Base-by-base conservation (phyloP, 1,140 invertebrate genomes). In the Leptopilina boulardi region DNA sequence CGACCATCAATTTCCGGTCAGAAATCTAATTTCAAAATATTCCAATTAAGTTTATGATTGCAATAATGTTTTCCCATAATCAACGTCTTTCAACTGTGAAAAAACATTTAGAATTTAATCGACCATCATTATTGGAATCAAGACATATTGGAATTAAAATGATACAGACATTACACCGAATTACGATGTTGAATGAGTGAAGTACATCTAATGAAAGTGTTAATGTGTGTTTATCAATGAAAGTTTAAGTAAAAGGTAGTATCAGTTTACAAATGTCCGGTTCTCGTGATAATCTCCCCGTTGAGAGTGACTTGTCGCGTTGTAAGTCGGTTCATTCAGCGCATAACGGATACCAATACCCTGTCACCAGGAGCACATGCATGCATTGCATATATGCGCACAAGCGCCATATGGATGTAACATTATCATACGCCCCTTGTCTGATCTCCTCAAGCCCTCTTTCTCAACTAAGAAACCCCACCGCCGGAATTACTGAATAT, bases 401-500 rank as follows among this genome's bases (percentile, higher is more conserved):
- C 51, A 54, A n/a, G 56, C 70, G 44, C 15, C 72, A 23, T 56
- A 51, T 21, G 26, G 70, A 54, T 26, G 23, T 74, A 44, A 56
- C 51, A 80, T 77, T 75, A 76, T 76, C 76, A 76, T 77, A 78
- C 79, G 79, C 79, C 79, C 77, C 77, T 81, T 70, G 54, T 72
- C 75, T 76, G 77, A 77, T 73, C 74, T 59, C 73, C 70, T n/a
- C n/a, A n/a, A n/a, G 73, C 73, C 77, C 73, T n/a, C n/a, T n/a
- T 76, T 59, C 23, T 75, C 66, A 66, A 71, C 72, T 73, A 66
- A 78, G 70, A 18, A 76, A 73, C 54, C 76, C 66, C 42, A 77
- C 75, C 70, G 75, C 75, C 75, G 54, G 75, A 78, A 79, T 81
- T 77, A 76, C 70, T 77, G 77, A 79, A 81, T 79, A 81, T 79